These are phyloP conservation scores for Iselma pallidipennis DNA, from an alignment of 2,888 invertebrate species.

Conservation along the genomic window DNA sequence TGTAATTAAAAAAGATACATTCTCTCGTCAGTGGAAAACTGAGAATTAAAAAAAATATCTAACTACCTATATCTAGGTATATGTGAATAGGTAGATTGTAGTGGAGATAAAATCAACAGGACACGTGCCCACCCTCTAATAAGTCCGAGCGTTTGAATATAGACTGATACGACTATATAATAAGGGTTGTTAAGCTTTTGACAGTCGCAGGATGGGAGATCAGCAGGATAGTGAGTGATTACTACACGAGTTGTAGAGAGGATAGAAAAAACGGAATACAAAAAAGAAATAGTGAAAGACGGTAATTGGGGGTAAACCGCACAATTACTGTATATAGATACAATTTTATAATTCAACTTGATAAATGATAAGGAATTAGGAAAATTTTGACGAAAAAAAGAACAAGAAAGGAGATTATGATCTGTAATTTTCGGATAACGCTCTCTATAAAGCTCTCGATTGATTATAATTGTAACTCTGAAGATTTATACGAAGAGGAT, in stretches of 20 bases:
- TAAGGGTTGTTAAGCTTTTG: slow-evolving; percentile 12
- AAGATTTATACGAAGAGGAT: too few relatives aligned
- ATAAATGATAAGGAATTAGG: background rate
- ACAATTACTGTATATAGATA: background rate
- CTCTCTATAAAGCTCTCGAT: background rate
- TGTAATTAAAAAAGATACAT: background rate
- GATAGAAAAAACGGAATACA: too few relatives aligned
- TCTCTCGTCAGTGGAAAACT: background rate
- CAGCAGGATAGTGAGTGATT: slow-evolving; percentile 1
- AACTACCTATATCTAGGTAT: background rate
- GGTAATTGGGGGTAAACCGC: background rate
- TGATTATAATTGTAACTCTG: too few relatives aligned
- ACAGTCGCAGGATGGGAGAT: background rate
- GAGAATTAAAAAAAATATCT: slow-evolving; percentile 1
- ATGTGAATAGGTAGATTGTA: background rate
- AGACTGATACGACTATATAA: slow-evolving; percentile 9
- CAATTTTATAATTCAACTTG: background rate
- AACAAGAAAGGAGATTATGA: background rate
- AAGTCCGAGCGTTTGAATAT: slow-evolving; percentile 5
- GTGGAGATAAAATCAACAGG: slow-evolving; percentile 9
- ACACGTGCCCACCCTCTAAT: slow-evolving; percentile 13
- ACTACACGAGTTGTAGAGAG: too few relatives aligned
- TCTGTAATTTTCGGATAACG: background rate
- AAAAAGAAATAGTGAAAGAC: too few relatives aligned
- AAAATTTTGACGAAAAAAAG: background rate